phyloP scores from a whole-genome alignment of 37 sponge, comb jelly and placozoan species.

The Bolinopsis microptera region DNA sequence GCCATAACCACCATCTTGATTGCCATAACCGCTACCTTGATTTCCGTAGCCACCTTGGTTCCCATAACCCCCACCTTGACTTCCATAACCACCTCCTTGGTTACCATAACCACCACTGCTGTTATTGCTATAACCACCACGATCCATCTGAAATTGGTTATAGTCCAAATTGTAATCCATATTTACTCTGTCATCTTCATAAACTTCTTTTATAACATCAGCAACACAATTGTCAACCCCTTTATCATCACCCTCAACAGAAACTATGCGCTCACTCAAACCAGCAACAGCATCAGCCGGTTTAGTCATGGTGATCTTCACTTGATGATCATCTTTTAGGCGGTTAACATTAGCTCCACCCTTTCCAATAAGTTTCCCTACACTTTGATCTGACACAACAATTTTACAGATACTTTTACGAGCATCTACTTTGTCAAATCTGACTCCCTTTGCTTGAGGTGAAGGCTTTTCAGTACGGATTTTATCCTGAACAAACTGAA shows the following conservation, averaged over 20 bases:
- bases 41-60: background rate
- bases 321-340: background rate
- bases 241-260: conserved; percentile 45
- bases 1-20: background rate
- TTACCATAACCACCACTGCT: background rate
- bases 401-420: conserved; percentile 25
- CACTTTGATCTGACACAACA: conserved; percentile 43
- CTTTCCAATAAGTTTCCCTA: conserved; percentile 40
- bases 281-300: conserved; percentile 34
- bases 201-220: conserved; percentile 6
- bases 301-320: conserved; percentile 25
- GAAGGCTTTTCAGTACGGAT: conserved; percentile 62
- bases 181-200: conserved; percentile 16
- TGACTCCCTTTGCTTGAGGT: background rate
- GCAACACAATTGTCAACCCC: conserved; percentile 41
- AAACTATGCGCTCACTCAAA: conserved; percentile 36
- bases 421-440: conserved; percentile 4
- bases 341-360: conserved; percentile 39
- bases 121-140: background rate
- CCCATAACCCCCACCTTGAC: background rate
- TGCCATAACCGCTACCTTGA: background rate
- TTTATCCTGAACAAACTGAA: conserved; percentile 11
- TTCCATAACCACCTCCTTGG: background rate
- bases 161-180: conserved; percentile 58
- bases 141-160: background rate